A percentile compares a stretch with the other conserved stretches of the same genome.
Evolutionary conservation across 2,113 vertebrate species (phyloP).

Genomic region (Eulemur rufifrons): DNA sequence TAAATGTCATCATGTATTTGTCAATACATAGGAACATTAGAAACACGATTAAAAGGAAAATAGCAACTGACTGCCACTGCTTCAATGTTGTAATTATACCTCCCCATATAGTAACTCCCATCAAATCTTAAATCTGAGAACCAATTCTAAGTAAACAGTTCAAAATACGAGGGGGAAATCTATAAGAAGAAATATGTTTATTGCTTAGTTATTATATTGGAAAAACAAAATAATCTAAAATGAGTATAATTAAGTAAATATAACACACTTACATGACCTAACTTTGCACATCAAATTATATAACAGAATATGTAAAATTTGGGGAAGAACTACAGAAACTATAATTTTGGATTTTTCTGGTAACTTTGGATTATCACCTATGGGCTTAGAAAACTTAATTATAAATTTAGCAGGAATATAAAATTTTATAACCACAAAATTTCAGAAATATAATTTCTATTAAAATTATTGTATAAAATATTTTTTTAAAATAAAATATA

Average conservation of each 20-base stretch:
- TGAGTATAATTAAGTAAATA: background rate
- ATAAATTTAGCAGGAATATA: background rate
- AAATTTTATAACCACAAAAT: background rate
- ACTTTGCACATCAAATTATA: background rate
- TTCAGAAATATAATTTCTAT: background rate
- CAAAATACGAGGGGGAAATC: background rate
- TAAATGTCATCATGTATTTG: background rate
- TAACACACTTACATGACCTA: background rate
- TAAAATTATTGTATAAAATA: background rate
- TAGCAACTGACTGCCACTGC: background rate
- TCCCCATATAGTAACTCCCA: background rate
- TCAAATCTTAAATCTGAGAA: background rate
- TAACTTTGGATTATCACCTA: background rate
- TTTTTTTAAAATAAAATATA: background rate
- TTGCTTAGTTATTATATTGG: background rate
- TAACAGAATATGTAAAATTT: background rate
- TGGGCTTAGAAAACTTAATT: background rate
- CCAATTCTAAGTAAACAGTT: background rate
- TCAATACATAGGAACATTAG: background rate
- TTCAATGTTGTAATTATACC: background rate
- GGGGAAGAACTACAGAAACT: background rate
- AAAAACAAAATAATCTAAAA: background rate
- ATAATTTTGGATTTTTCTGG: background rate
- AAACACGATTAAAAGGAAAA: background rate
- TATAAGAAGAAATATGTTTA: background rate